phyloP scores from a whole-genome alignment of 2,113 vertebrate genomes.

The Rhineura floridana region DNA sequence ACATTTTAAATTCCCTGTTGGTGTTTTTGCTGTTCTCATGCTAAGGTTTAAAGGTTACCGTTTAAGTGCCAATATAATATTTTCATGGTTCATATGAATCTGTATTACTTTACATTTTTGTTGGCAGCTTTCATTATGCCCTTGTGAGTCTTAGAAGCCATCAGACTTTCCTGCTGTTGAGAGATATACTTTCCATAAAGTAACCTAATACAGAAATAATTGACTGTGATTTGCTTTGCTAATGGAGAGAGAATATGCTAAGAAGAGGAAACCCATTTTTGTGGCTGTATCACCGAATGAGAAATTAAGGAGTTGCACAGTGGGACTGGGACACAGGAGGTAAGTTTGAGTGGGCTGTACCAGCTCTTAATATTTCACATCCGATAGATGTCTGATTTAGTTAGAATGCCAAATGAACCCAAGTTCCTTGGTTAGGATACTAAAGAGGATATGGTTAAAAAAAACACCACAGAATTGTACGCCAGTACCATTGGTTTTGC shows the following conservation, averaged over 20 bases:
- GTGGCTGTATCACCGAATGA: conserved; percentile 1
- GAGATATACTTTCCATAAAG: conserved; percentile 75
- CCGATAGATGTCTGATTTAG: conserved; percentile 1
- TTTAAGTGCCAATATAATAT: conserved; percentile 76
- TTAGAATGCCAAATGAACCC: conserved; percentile 6
- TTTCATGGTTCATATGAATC: conserved; percentile 77
- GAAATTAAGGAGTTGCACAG: conserved; percentile 44
- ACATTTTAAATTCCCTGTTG: conserved; percentile 46
- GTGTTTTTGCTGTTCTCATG: conserved; percentile 67
- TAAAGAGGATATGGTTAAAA: background rate
- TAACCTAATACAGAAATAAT: conserved; percentile 72
- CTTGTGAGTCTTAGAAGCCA: conserved; percentile 74
- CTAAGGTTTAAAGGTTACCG: conserved; percentile 69
- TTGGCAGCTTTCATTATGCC: conserved; percentile 76
- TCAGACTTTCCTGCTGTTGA: conserved; percentile 74
- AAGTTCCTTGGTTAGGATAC: background rate
- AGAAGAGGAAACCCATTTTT: conserved; percentile 47
- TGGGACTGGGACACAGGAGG: conserved; percentile 26
- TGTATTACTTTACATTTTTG: conserved; percentile 81
- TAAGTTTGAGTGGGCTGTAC: conserved; percentile 13
- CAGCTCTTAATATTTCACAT: background rate
- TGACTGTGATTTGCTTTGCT: conserved; percentile 71
- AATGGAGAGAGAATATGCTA: conserved; percentile 43
- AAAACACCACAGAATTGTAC: too few relatives aligned
- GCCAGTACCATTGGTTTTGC: background rate